These are phyloP conservation scores for Pteropus rufus DNA, from an alignment of 2,797 vertebrate species.

Conservation along the genomic window DNA sequence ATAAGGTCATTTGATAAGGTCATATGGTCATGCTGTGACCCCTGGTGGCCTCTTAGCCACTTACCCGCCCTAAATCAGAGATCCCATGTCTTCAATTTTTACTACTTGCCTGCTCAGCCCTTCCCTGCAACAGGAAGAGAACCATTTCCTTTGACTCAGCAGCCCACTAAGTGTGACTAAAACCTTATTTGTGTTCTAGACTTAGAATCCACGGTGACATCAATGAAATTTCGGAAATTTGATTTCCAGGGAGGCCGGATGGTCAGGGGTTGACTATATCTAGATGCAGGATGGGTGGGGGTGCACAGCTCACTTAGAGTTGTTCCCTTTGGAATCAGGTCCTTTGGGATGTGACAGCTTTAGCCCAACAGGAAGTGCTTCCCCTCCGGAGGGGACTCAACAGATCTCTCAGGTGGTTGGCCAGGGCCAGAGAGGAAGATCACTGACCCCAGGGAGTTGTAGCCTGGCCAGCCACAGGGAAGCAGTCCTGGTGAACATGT, in stretches of 20 bases:
- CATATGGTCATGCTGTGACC: not conserved
- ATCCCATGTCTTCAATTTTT: not conserved
- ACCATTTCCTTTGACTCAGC: not conserved
- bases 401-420: conserved; percentile 36
- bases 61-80: not conserved
- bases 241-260: not conserved
- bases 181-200: not conserved
- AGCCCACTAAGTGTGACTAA: not conserved
- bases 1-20: not conserved
- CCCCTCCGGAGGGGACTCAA: not conserved
- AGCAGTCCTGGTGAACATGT: not conserved
- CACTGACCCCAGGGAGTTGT: conserved; percentile 37
- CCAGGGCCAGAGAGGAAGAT: not conserved
- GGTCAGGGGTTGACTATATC: not conserved
- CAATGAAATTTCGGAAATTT: not conserved
- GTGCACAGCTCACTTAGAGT: not conserved
- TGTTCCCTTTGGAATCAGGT: not conserved
- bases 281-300: not conserved
- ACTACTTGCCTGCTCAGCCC: not conserved
- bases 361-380: not conserved
- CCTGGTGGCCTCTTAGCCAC: not conserved
- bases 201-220: not conserved
- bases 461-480: conserved; percentile 16
- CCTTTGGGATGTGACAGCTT: not conserved
- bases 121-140: not conserved